phyloP scores from a whole-genome alignment of 1,140 invertebrate species.

The Drosophila grimshawi region DNA sequence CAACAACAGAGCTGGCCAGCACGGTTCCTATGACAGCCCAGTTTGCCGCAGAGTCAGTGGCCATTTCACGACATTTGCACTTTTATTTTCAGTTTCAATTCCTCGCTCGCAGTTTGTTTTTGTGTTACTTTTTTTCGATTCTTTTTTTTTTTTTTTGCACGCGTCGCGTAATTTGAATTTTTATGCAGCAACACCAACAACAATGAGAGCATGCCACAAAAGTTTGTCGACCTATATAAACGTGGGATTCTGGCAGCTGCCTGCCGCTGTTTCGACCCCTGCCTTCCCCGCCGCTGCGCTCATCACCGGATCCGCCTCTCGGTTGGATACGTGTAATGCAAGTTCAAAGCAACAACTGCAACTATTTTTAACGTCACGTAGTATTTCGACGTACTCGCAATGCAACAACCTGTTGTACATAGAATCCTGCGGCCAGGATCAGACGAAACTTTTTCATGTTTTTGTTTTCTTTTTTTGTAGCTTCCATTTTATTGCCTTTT shows the following conservation, averaged over 20 bases:
- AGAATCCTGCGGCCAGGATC: slow-evolving; percentile 55
- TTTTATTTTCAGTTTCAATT: slow-evolving; percentile 72
- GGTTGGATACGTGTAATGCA: slow-evolving; percentile 77
- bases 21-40: slow-evolving; percentile 24
- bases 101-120: slow-evolving; percentile 10
- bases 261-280: slow-evolving; percentile 10
- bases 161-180: slow-evolving; percentile 79
- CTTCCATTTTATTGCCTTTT: neutral
- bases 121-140: slow-evolving; percentile 8
- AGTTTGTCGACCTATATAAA: slow-evolving; percentile 82
- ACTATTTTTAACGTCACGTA: slow-evolving; percentile 16
- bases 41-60: slow-evolving; percentile 31
- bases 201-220: slow-evolving; percentile 70
- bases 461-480: slow-evolving; percentile 2
- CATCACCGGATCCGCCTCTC: slow-evolving; percentile 13
- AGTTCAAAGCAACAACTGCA: slow-evolving; percentile 68
- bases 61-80: slow-evolving; percentile 72
- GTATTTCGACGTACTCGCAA: neutral
- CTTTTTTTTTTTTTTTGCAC: slow-evolving; percentile 40
- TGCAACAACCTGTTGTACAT: slow-evolving; percentile 81
- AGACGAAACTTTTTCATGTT: slow-evolving; percentile 13
- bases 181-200: slow-evolving; percentile 65
- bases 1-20: neutral
- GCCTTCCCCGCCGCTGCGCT: slow-evolving; percentile 1
- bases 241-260: slow-evolving; percentile 52